Conservation (phyloP, 1,140 invertebrate genomes). For the Akabosia matsudoensis region DNA sequence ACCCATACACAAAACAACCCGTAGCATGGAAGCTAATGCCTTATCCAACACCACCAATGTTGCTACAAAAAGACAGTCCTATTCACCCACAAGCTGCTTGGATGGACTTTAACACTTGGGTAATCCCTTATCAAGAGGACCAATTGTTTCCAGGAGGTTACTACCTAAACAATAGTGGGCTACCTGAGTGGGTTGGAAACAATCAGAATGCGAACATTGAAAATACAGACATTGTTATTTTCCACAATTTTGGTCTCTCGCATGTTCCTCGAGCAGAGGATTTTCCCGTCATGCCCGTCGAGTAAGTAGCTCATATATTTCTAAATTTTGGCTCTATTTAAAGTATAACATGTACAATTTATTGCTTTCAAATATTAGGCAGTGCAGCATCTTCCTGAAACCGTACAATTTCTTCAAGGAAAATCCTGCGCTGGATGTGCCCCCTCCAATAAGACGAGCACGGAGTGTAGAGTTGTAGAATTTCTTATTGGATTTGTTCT, state of each 20-base stretch:
- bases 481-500: no score
- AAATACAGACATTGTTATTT: constrained; percentile 39
- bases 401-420: constrained; percentile 41
- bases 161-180: constrained; percentile 44
- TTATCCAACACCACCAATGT: neutral
- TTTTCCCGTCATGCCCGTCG: constrained; percentile 43
- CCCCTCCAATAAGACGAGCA: constrained; percentile 17
- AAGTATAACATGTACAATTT: neutral
- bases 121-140: constrained; percentile 32
- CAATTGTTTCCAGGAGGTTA: constrained; percentile 39
- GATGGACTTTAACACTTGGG: constrained; percentile 34
- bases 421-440: constrained; percentile 44
- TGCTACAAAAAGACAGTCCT: constrained; percentile 6
- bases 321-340: neutral
- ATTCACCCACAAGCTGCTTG: constrained; percentile 22
- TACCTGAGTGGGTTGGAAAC: constrained; percentile 30
- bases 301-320: constrained; percentile 28
- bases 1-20: constrained; percentile 34
- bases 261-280: constrained; percentile 44
- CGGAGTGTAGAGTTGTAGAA: neutral
- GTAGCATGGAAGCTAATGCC: constrained; percentile 45
- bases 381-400: constrained; percentile 38
- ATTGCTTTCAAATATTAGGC: constrained; percentile 27
- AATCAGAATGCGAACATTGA: constrained; percentile 24
- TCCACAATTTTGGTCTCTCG: constrained; percentile 42